These are phyloP conservation scores for cattle (Bos taurus) DNA, from an alignment of 2,113 vertebrate genomes.

Conservation along the genomic window ARS-UCD2.0 NC_037336.1:54466501-54467000, in stretches of 20 bases:
- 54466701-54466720: neutral
- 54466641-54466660: neutral
- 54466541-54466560: neutral
- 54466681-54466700: neutral
- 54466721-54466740: neutral
- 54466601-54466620: neutral
- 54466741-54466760: neutral
- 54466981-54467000: neutral
- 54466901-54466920: neutral
- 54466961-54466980: neutral
- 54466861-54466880: neutral
- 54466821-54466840: neutral
- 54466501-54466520: neutral
- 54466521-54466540: neutral
- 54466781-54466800: neutral
- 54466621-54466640: neutral
- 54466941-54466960: neutral
- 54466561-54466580: neutral
- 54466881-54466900: neutral
- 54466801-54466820: neutral
- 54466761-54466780: neutral
- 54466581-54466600: neutral
- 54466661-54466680: neutral
- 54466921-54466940: neutral
- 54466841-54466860: neutral